A percentile compares a stretch with the other conserved stretches of the same genome.
These are phyloP conservation scores for Cerastoderma edule DNA, from an alignment of 2,888 invertebrate genomes.

Conservation along the genomic window DNA sequence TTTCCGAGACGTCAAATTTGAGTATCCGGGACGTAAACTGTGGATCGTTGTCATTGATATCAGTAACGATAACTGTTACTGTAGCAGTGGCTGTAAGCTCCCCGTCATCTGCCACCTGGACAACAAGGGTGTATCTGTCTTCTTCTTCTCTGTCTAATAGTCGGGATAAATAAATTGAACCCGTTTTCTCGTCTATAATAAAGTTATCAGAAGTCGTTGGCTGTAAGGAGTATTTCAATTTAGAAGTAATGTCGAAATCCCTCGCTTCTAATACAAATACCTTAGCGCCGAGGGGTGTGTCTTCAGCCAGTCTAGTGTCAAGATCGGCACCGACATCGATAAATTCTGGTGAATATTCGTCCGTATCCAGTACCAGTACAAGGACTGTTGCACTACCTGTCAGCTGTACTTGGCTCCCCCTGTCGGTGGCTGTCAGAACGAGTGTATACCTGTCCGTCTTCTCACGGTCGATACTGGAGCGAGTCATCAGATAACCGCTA, in stretches of 20 bases:
- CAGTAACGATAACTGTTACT: slow-evolving; percentile 93
- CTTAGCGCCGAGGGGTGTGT: slow-evolving; percentile 92
- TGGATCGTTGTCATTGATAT: slow-evolving; percentile 90
- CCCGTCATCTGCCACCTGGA: slow-evolving; percentile 21
- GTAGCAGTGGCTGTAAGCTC: slow-evolving; percentile 88
- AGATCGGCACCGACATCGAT: slow-evolving; percentile 49
- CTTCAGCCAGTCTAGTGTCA: slow-evolving; percentile 89
- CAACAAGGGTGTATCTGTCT: slow-evolving; percentile 18
- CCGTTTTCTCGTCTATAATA: slow-evolving; percentile 92
- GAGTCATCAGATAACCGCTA: slow-evolving; percentile 47
- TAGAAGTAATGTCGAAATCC: slow-evolving; percentile 96
- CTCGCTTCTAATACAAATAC: slow-evolving; percentile 93
- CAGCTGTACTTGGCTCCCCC: slow-evolving; percentile 37
- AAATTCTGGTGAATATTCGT: slow-evolving; percentile 59
- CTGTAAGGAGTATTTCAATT: slow-evolving; percentile 93
- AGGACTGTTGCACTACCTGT: slow-evolving; percentile 58
- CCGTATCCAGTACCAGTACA: slow-evolving; percentile 49
- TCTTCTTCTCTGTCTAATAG: slow-evolving; percentile 91
- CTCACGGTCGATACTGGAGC: slow-evolving; percentile 51
- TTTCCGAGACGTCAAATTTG: slow-evolving; percentile 92
- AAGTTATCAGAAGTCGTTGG: slow-evolving; percentile 93
- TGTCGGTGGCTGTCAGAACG: slow-evolving; percentile 59
- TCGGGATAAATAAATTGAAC: slow-evolving; percentile 93
- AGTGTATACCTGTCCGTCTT: slow-evolving; percentile 42
- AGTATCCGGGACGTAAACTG: slow-evolving; percentile 89